Evolutionary conservation across 2,797 vertebrate genomes (phyloP).

Genomic region (Nothura maculosa): DNA sequence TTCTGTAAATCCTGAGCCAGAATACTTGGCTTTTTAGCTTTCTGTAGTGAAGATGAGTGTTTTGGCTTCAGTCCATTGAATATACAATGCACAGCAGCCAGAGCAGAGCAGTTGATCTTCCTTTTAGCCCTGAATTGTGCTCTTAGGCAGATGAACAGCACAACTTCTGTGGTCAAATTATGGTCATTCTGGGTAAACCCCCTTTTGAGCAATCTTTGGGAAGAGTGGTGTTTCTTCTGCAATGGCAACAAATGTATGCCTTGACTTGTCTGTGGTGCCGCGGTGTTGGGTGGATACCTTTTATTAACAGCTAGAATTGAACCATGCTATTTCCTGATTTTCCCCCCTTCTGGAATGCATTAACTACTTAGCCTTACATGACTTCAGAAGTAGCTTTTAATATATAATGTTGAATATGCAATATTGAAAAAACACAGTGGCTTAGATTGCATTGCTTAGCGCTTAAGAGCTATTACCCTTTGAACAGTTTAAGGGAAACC

Average conservation of each 20-base stretch:
- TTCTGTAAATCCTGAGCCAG: background rate
- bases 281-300: background rate
- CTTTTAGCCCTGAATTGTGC: background rate
- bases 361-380: background rate
- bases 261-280: background rate
- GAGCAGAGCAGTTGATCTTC: background rate
- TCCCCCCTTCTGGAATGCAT: fast-evolving
- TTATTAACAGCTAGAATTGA: background rate
- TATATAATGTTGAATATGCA: background rate
- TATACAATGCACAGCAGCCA: background rate
- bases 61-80: background rate
- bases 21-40: background rate
- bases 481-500: background rate
- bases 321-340: background rate
- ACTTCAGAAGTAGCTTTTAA: background rate
- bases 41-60: background rate
- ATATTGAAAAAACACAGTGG: background rate
- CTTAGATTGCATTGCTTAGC: background rate
- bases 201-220: background rate
- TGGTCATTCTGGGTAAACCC: background rate
- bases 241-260: background rate
- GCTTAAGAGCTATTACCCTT: background rate
- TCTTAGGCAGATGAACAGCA: background rate
- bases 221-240: background rate
- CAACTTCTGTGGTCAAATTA: background rate